Percentiles rank a stretch among this genome's conserved stretches.
Evolutionary conservation across 2,888 invertebrate species (phyloP).

Genomic region (Omphaloscelis lunosa): DNA sequence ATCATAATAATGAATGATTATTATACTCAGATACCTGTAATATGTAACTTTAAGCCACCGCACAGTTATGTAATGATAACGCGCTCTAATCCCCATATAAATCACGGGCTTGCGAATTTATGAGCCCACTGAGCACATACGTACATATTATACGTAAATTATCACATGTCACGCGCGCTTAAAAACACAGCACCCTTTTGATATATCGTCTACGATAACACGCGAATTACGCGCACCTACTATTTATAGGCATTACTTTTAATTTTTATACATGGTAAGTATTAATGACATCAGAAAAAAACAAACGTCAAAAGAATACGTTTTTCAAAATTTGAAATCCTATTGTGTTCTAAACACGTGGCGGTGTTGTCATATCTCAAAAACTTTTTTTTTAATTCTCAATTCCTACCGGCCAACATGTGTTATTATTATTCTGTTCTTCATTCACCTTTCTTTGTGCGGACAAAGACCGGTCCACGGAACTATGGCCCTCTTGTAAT

Average conservation of each 20-base stretch:
- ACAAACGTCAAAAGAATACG: constrained; percentile 73
- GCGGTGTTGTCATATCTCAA: constrained; percentile 85
- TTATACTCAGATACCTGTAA: constrained; percentile 53
- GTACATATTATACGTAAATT: constrained; percentile 83
- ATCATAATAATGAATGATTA: constrained; percentile 55
- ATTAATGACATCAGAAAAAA: constrained; percentile 66
- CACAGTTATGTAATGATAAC: constrained; percentile 80
- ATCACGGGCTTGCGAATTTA: constrained; percentile 86
- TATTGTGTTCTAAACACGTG: constrained; percentile 86
- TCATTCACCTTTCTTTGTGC: constrained; percentile 87
- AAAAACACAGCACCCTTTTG: constrained; percentile 75
- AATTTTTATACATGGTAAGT: constrained; percentile 40
- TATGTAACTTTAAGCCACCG: constrained; percentile 63
- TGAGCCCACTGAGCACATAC: constrained; percentile 82
- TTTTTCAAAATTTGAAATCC: constrained; percentile 75
- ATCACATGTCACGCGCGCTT: constrained; percentile 77
- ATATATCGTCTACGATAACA: constrained; percentile 69
- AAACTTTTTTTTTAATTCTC: constrained; percentile 78
- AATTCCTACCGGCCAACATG: constrained; percentile 84
- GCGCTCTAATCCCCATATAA: constrained; percentile 85
- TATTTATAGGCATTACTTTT: constrained; percentile 60
- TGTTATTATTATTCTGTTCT: constrained; percentile 87
- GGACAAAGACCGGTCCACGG: constrained; percentile 84
- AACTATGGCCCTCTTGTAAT: constrained; percentile 86
- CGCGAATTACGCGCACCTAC: constrained; percentile 60